Evolutionary conservation across 2,797 vertebrate species (phyloP).

Genomic region (Chrosomus eos): DNA sequence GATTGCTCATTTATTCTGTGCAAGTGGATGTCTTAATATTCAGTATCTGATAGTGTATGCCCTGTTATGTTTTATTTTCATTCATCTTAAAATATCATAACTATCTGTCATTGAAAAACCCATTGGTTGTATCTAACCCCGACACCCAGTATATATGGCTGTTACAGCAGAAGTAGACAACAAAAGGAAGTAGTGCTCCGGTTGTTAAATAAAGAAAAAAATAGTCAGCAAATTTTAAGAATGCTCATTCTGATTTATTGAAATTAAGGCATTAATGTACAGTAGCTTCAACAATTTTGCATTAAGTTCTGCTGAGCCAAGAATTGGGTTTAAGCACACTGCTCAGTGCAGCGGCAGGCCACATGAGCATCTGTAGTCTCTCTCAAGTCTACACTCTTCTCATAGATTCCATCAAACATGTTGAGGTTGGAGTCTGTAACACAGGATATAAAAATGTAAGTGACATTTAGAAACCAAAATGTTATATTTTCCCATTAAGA

Average conservation of each 20-base stretch:
- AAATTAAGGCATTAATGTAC: slow-evolving; percentile 42
- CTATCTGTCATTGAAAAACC: not conserved
- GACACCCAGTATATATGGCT: not conserved
- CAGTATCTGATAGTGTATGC: too few relatives aligned
- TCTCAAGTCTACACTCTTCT: slow-evolving; percentile 69
- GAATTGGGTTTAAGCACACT: slow-evolving; percentile 61
- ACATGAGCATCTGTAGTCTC: slow-evolving; percentile 70
- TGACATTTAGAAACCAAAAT: not conserved
- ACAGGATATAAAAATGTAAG: slow-evolving; percentile 28
- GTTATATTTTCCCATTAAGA: not conserved
- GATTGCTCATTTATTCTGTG: too few relatives aligned
- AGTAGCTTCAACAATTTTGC: not conserved
- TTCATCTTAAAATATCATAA: not conserved
- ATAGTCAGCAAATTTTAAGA: not conserved
- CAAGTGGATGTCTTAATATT: too few relatives aligned
- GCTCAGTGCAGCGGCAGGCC: slow-evolving; percentile 72
- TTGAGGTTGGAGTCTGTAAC: slow-evolving; percentile 70
- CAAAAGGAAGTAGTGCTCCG: not conserved
- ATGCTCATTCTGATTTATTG: slow-evolving; percentile 62
- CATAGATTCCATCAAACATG: slow-evolving; percentile 59
- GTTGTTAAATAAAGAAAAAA: not conserved
- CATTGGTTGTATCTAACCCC: not conserved
- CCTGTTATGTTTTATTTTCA: not conserved
- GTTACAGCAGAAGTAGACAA: not conserved
- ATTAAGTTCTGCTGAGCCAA: not conserved